Percentiles rank a stretch among this genome's conserved stretches.
phyloP scores from a whole-genome alignment of 2,888 invertebrate species.

The Xestia ashworthii region DNA sequence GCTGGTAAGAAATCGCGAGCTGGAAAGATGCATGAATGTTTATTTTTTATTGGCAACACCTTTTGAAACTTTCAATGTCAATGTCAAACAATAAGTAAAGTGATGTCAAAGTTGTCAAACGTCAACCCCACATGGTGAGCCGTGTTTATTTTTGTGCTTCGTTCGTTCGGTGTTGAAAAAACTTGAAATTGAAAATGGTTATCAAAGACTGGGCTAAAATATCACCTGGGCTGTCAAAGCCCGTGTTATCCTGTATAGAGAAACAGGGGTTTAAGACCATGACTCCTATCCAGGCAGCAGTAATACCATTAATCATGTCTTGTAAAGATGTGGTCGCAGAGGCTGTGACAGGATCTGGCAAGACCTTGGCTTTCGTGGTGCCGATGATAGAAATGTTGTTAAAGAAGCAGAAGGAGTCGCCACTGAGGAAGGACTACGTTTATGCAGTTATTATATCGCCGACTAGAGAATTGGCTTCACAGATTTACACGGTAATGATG shows the following conservation, averaged over 20 bases:
- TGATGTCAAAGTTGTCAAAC: slow-evolving; percentile 52
- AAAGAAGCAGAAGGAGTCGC: slow-evolving; percentile 90
- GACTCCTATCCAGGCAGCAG: slow-evolving; percentile 95
- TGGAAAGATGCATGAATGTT: neutral
- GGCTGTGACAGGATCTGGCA: slow-evolving; percentile 99
- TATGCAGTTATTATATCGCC: slow-evolving; percentile 98
- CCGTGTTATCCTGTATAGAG: slow-evolving; percentile 88
- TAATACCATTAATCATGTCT: slow-evolving; percentile 96
- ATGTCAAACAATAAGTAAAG: slow-evolving; percentile 54
- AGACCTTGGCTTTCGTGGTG: slow-evolving; percentile 98
- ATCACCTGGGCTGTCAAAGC: slow-evolving; percentile 84
- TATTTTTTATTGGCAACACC: neutral
- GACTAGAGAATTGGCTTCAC: slow-evolving; percentile 98
- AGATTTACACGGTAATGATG: slow-evolving; percentile 93
- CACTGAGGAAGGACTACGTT: slow-evolving; percentile 94
- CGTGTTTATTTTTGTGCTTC: slow-evolving; percentile 20
- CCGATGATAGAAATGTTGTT: slow-evolving; percentile 97
- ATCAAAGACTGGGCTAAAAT: slow-evolving; percentile 86
- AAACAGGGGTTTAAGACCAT: slow-evolving; percentile 89
- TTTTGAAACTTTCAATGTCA: neutral
- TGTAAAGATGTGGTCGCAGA: slow-evolving; percentile 99
- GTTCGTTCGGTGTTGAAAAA: neutral
- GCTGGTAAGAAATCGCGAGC: neutral
- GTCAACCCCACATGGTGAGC: slow-evolving; percentile 64
- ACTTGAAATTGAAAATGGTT: slow-evolving; percentile 76